Evolutionary conservation across 2,888 invertebrate genomes (phyloP).

Genomic region (Girardia tigrina): DNA sequence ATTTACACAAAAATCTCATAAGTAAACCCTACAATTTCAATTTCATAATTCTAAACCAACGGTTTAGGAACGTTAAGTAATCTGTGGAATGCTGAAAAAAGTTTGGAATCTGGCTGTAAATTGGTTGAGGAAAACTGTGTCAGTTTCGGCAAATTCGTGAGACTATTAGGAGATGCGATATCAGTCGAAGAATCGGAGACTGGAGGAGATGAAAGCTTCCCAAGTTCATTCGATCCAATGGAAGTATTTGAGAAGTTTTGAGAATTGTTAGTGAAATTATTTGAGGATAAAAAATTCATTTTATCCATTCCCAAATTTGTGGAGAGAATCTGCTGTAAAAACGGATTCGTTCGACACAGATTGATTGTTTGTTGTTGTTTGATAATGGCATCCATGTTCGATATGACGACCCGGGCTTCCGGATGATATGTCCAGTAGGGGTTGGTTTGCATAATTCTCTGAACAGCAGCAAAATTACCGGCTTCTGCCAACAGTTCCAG

Average conservation of each 20-base stretch:
- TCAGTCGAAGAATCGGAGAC: not conserved
- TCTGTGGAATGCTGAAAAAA: not conserved
- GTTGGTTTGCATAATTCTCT: conserved; percentile 59
- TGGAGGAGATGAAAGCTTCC: not conserved
- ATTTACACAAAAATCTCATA: too few species aligned
- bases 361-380: not conserved
- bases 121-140: not conserved
- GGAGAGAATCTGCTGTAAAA: not conserved
- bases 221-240: not conserved
- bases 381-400: not conserved
- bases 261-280: not conserved
- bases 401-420: not conserved
- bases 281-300: not conserved
- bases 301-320: not conserved
- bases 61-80: not conserved
- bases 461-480: conserved; percentile 90
- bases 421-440: conserved; percentile 44
- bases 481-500: conserved; percentile 88
- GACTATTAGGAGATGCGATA: not conserved
- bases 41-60: too few species aligned
- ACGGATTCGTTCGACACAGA: not conserved
- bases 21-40: too few species aligned
- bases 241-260: not conserved
- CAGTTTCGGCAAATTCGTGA: not conserved
- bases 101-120: not conserved